Evolutionary conservation across 2,888 invertebrate genomes (phyloP), one percentile per base, ranked within the genome.

Genomic region (Ormyrus rosae): DNA sequence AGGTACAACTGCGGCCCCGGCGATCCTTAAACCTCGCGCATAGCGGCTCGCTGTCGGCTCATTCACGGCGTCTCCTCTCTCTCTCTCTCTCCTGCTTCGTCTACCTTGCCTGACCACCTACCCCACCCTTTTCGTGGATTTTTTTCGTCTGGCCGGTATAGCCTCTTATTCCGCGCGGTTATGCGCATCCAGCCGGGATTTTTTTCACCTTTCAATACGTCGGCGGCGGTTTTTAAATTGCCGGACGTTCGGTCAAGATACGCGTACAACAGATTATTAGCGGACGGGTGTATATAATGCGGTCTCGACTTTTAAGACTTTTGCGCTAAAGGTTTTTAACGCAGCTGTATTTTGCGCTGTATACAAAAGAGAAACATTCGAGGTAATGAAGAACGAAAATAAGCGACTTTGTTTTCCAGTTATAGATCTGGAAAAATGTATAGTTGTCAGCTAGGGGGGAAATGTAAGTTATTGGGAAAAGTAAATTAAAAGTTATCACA

Each of bases 1-100:
- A 81, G 68, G 46, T 76, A 72, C 76, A 13, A 81, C 80, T 81
- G 80, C 48, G 19, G 61, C 45, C 5, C 46, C 55, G 19, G 65
- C 69, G 67, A 76, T 76, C 80, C 76, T 80, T 76, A 74, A 73
- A 73, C 74, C 63, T 58, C 55, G 19, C 61, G 74, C 50, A 61
- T n/a, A 68, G 61, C 61, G 34, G 45, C 55, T 58, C 70, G 58
- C 60, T 8, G 56, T 4, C 46, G 11, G 19, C 46, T 13, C 60
- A 48, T 58, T 13, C 68, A 48, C 51, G 58, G 53, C 58, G 46
- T 50, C 19, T 64, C 45, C 56, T 60, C 60, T 51, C 64, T 8
- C 61, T 46, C 70, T 46, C 64, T 45, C 69, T 50, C 67, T 13
- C n/a, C 13, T 9, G n/a, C n/a, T 60, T 46, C 55, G 11, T 9